A percentile compares a stretch with the other conserved stretches of the same genome.
Evolutionary conservation across 2,113 vertebrate species (phyloP).

Genomic region (Phrynosoma platyrhinos): DNA sequence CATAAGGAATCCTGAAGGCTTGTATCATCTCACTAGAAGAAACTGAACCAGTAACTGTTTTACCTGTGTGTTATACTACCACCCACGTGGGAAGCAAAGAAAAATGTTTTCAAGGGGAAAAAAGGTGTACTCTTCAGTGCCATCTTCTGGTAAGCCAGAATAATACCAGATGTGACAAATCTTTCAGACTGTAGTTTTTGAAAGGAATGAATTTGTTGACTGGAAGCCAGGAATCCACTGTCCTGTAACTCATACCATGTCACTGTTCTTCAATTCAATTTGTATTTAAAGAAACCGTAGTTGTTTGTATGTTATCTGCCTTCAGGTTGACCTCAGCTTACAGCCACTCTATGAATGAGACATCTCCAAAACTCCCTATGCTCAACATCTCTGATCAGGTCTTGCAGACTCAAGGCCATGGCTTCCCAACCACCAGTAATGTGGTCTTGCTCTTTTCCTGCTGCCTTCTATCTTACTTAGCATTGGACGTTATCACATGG

Average conservation of each 20-base stretch:
- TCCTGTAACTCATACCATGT: neutral
- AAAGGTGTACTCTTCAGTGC: slow-evolving; percentile 20
- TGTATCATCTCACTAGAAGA: neutral
- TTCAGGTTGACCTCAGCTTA: too few species aligned
- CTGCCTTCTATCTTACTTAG: too few species aligned
- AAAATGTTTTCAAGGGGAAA: neutral
- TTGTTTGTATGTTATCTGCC: neutral
- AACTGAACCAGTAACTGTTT: slow-evolving; percentile 1
- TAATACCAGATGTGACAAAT: neutral
- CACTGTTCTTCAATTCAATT: neutral
- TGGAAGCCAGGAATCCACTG: neutral
- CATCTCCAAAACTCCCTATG: too few species aligned
- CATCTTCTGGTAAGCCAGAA: slow-evolving; percentile 37
- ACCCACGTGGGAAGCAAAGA: neutral
- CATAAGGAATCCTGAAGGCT: neutral
- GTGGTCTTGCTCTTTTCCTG: too few species aligned
- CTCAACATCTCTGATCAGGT: too few species aligned
- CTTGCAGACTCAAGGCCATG: too few species aligned
- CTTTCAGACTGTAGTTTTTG: neutral
- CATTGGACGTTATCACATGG: too few species aligned
- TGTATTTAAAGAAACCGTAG: neutral
- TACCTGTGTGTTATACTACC: slow-evolving; percentile 4
- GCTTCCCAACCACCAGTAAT: too few species aligned
- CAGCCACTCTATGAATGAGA: too few species aligned
- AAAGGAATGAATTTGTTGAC: neutral